These are phyloP conservation scores for Cephus cinctus DNA, from an alignment of 1,140 invertebrate species.

Conservation along the genomic window DNA sequence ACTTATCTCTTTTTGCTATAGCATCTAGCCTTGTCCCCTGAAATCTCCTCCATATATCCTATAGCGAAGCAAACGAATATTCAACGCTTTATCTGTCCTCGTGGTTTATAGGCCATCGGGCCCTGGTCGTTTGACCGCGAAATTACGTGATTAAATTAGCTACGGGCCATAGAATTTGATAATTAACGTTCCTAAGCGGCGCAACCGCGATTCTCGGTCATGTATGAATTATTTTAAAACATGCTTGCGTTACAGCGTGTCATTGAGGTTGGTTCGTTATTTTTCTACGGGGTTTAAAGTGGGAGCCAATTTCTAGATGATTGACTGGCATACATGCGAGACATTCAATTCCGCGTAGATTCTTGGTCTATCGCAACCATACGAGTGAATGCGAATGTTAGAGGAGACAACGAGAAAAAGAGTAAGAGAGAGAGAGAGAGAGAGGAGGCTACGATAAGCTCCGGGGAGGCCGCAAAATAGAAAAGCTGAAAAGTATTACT, in stretches of 20 bases:
- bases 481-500: conserved; percentile 2
- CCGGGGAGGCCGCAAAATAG: too few species aligned
- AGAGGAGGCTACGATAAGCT: too few species aligned
- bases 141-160: conserved; percentile 28
- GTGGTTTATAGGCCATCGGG: background rate
- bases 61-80: background rate
- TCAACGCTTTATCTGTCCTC: conserved; percentile 1
- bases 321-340: too few species aligned
- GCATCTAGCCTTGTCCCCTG: too few species aligned
- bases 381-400: background rate
- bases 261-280: background rate
- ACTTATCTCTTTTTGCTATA: too few species aligned
- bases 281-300: too few species aligned
- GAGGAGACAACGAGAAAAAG: conserved; percentile 1
- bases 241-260: background rate
- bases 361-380: too few species aligned
- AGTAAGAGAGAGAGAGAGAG: too few species aligned
- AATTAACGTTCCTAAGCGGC: conserved; percentile 17
- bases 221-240: background rate
- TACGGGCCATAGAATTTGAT: conserved; percentile 19
- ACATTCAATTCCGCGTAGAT: too few species aligned
- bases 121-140: conserved; percentile 13
- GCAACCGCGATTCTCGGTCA: background rate
- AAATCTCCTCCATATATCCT: too few species aligned
- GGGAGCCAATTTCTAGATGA: too few species aligned